Base-by-base conservation (phyloP, 2,797 vertebrate species). In the Diglossa cyanea region DNA sequence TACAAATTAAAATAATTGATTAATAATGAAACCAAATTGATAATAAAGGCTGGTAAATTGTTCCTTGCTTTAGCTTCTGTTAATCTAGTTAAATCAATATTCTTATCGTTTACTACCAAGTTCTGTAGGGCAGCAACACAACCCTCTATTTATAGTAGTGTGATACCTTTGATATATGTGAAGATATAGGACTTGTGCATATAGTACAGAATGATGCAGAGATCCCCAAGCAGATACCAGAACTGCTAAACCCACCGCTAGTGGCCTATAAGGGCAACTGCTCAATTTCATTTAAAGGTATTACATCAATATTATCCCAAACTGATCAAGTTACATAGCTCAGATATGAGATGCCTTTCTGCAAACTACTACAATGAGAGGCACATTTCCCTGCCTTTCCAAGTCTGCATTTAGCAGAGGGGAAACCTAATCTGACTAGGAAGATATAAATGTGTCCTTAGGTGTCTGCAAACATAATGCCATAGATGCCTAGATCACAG, bases 201-300 rank as follows among this genome's bases (percentile, higher is more conserved):
- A n/a, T n/a, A n/a, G n/a, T 39, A 57, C 11, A 51, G 33, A 77
- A 51, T 4, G 33, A 55, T 1, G 1, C 6, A 66, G 19, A 66
- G 23, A 54, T 35, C 28, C 28, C 26, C 0, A 1, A 53, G 39
- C 7, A 82, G 14, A 26, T 20, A 67, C 15, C 26, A 58, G 44
- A 72, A 37, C 19, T 31, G 17, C 23, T 40, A 75, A 57, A 57
- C 3, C 23, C 39, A 33, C 20, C 40, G 0, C 0, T 9, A 62
- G 11, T 8, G 5, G 9, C 25, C 54, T 12, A 14, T 28, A 83
- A 75, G 75, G 20, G 25, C 48, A 48, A 2, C 5, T 20, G 35
- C 7, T 67, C 40, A 26, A 17, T 53, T 57, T 61, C 14, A 65
- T 17, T 51, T 77, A 37, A 24, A 44, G 21, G 9, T 26, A n/a